Base-by-base conservation (phyloP, 2,797 vertebrate species). In the Salarias fasciatus region DNA sequence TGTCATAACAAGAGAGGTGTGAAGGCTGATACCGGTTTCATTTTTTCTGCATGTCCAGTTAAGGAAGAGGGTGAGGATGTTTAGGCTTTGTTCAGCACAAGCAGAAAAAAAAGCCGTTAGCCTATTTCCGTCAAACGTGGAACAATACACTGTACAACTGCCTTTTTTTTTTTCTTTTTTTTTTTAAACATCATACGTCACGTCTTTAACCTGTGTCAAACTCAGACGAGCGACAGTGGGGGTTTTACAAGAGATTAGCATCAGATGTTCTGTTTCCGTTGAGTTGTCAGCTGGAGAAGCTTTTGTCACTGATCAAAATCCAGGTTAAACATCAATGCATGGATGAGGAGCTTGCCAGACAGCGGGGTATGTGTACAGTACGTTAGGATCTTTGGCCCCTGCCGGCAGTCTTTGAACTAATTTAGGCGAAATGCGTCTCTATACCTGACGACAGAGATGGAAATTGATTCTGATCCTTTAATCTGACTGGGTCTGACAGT, bases 331-430 rank as follows among this genome's bases (percentile, higher is more conserved):
- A 72, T 13, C 56, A 69, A 69, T 52, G 70, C 33, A 41, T 59
- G 52, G 69, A 45, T 18, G 54, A 54, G 40, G 6, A 12, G 45
- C 41, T 62, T 15, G 18, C 42, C 3, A 30, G 57, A 80, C 69
- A 72, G 53, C 66, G 66, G 54, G 63, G 67, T 66, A 42, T 53
- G 33, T 63, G 65, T 49, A 74, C 36, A 53, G 29, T 66, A 69
- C 77, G 75, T 56, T 41, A 18, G 42, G 56, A 18, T 11, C 33
- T 43, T 63, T 60, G 62, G 61, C 47, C 59, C 37, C 43, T 2
- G 12, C 49, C 18, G 18, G 14, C 53, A 11, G 64, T 61, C 67
- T 79, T 84, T 82, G 79, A 80, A 70, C 69, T 78, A 72, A 84
- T 76, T 81, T 58, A 79, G 46, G 45, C 67, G 59, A 63, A 77